Conservation (phyloP, 1,140 invertebrate genomes). For the Monochamus saltuarius region DNA sequence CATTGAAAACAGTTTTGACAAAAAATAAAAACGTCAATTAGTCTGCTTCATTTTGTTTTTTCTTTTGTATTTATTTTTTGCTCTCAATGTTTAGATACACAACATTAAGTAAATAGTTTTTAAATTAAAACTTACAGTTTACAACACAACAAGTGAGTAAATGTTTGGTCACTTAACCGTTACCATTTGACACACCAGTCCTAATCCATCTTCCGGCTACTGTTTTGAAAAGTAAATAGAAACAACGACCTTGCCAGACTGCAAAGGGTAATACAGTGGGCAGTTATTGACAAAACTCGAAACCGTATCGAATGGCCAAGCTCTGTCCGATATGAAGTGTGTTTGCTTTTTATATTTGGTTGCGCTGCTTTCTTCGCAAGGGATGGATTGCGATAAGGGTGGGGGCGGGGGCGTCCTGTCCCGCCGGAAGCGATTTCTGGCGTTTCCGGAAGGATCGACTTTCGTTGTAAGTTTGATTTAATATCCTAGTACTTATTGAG, state of each 20-base stretch:
- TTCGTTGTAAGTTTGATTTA: slow-evolving; percentile 62
- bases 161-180: background rate
- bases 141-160: background rate
- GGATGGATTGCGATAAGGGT: background rate
- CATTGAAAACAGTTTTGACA: no score
- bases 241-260: slow-evolving; percentile 24
- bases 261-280: slow-evolving; percentile 20
- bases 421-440: slow-evolving; percentile 64
- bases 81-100: no score
- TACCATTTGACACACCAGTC: background rate
- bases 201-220: background rate
- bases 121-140: background rate
- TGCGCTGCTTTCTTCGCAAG: background rate
- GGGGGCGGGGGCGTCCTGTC: slow-evolving; percentile 50
- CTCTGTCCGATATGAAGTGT: background rate
- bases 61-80: no score
- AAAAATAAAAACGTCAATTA: no score
- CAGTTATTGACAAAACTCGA: background rate
- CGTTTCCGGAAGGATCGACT: slow-evolving; percentile 71
- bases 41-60: no score
- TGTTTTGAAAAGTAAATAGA: no score
- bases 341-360: background rate
- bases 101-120: no score
- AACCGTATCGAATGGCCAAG: slow-evolving; percentile 4
- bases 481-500: background rate